These are phyloP conservation scores for Dicaeum eximium DNA, from an alignment of 2,113 vertebrate species.

Conservation along the genomic window DNA sequence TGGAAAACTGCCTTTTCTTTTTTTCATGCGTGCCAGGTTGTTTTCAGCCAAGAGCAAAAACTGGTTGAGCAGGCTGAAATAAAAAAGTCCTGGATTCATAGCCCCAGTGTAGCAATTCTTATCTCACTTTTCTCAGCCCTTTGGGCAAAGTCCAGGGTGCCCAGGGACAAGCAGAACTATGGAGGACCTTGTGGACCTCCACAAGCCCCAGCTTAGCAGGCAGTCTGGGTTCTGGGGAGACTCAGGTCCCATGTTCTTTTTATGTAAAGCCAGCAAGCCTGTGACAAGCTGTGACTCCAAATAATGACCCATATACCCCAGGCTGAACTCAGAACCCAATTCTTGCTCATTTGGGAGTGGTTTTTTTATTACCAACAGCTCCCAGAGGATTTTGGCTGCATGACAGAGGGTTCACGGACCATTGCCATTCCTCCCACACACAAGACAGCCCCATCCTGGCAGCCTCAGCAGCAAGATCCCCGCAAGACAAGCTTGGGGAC, in stretches of 20 bases:
- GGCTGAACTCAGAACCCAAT: not conserved
- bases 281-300: not conserved
- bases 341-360: not conserved
- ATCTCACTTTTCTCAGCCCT: conserved; percentile 56
- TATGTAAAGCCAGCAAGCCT: not conserved
- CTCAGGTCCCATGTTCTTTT: accelerated
- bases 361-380: not conserved
- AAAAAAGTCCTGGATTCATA: conserved; percentile 57
- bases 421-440: conserved; percentile 10
- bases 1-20: not conserved
- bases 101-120: conserved; percentile 60
- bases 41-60: conserved; percentile 51
- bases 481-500: not conserved
- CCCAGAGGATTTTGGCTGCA: not conserved
- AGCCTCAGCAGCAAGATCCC: not conserved
- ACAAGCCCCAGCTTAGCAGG: not conserved
- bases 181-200: not conserved
- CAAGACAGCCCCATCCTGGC: not conserved
- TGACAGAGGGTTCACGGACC: not conserved
- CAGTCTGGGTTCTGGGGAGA: not conserved
- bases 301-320: not conserved
- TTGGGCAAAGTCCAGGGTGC: conserved; percentile 40
- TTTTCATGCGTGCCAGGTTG: not conserved
- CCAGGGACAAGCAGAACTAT: conserved; percentile 2
- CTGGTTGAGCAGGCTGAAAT: conserved; percentile 61